Evolutionary conservation across 1,140 invertebrate genomes (phyloP).

Genomic region (Drosophila yakuba): DNA sequence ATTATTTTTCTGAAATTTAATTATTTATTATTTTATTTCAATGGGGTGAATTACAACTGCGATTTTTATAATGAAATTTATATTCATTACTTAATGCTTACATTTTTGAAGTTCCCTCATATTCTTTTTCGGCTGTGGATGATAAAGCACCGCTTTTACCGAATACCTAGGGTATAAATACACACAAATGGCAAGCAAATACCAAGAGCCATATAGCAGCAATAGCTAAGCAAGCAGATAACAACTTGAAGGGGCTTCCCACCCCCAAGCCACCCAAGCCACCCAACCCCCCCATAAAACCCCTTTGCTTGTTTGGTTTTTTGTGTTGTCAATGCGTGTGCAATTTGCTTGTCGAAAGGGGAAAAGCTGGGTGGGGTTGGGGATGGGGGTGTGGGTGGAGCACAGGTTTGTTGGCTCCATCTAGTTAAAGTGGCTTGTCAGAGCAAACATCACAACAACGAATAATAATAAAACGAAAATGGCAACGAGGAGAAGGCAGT

Average conservation of each 20-base stretch:
- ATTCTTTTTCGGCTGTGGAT: no score
- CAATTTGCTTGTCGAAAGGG: slow-evolving; percentile 42
- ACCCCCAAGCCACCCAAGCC: not conserved
- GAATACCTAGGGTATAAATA: slow-evolving; percentile 4
- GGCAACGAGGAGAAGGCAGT: slow-evolving; percentile 40
- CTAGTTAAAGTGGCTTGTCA: slow-evolving; percentile 75
- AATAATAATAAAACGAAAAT: slow-evolving; percentile 69
- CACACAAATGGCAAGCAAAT: slow-evolving; percentile 54
- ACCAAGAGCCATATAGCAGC: slow-evolving; percentile 54
- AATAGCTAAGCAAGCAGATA: slow-evolving; percentile 77
- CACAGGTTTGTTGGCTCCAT: slow-evolving; percentile 43
- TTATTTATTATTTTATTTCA: no score
- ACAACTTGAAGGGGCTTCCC: slow-evolving; percentile 55
- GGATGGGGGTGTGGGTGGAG: not conserved
- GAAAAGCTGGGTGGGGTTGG: not conserved
- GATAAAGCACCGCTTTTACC: not conserved
- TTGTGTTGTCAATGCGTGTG: slow-evolving; percentile 56
- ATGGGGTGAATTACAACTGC: no score
- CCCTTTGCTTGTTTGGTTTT: slow-evolving; percentile 25
- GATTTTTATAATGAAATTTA: no score
- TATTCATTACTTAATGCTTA: no score
- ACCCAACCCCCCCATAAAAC: not conserved
- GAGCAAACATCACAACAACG: slow-evolving; percentile 70
- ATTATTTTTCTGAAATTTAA: no score
- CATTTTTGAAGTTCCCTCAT: not conserved